Base-by-base conservation (phyloP, 2,113 vertebrate genomes). In the Otocyon megalotis region DNA sequence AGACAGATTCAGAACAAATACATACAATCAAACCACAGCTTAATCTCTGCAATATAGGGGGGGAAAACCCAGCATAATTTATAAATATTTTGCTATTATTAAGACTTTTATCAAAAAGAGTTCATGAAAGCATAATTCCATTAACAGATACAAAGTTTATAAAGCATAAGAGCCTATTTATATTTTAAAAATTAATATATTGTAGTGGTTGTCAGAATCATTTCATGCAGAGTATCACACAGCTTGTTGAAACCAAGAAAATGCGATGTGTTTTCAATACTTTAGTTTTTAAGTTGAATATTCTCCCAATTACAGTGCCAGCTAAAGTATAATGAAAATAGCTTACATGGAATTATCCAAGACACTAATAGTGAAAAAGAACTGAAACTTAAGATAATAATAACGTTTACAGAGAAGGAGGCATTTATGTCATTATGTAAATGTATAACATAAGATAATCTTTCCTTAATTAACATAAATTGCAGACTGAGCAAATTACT, bases 391-490 rank as follows among this genome's bases (percentile, higher is more conserved):
- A 88, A 93, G 62, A 96, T 76, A 93, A 83, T 84, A 96, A 90
- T 90, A 96, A 92, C 80, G 79, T 86, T 96, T 95, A 90, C 30
- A 85, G 72, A 95, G 53, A 62, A 89, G 76, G 63, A 95, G 91
- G 96, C 22, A 79, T 95, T 97, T 92, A 82, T 96, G 90, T 86
- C 92, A 93, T 95, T 96, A 94, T 85, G 74, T 94, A 96, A 98
- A 95, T 93, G 65, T 54, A 83, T 94, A 97, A 95, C 58, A 56
- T 93, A 95, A 97, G 48, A 77, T 96, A 97, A 96, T 97, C 80
- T 94, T 93, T 96, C 90, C 76, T 97, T 97, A 90, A 97, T 97
- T 97, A 97, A 96, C 92, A 97, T 96, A 97, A 95, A 96, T 97
- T 94, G 71, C 91, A 97, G 97, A 97, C 93, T 93, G 17, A 86